Evolutionary conservation across 2,113 vertebrate genomes (phyloP).

Genomic region (Gracilinanus agilis): DNA sequence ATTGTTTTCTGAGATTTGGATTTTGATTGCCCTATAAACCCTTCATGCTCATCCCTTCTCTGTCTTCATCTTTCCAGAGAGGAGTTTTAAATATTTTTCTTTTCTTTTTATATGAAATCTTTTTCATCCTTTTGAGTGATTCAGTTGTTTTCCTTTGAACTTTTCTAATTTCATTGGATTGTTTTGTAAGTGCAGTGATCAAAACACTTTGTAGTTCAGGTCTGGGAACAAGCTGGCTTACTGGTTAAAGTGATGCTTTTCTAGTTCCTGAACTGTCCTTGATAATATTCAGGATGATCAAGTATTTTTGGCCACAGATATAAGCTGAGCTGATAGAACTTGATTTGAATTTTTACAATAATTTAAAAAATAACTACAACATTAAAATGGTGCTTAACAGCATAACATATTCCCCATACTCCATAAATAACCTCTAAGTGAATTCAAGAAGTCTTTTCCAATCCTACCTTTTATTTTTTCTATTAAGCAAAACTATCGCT

Average conservation of each 20-base stretch:
- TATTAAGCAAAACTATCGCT: constrained; percentile 39
- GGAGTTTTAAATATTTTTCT: neutral
- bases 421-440: neutral
- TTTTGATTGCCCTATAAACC: neutral
- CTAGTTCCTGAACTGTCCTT: constrained; percentile 42
- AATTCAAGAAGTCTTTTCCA: constrained; percentile 21
- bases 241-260: constrained; percentile 21
- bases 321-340: constrained; percentile 22
- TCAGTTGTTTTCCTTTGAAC: neutral
- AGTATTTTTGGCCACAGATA: neutral
- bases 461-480: constrained; percentile 4
- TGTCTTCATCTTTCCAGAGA: neutral
- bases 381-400: neutral
- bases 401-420: neutral
- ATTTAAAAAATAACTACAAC: neutral
- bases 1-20: neutral
- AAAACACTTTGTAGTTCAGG: constrained; percentile 22
- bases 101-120: neutral
- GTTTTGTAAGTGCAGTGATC: neutral
- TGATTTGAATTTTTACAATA: constrained; percentile 43
- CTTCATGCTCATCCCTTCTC: neutral
- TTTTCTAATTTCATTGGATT: neutral
- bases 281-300: neutral
- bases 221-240: constrained; percentile 1
- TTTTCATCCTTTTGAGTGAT: neutral